phyloP scores from a whole-genome alignment of 2,797 vertebrate genomes.

The Onychomys torridus region DNA sequence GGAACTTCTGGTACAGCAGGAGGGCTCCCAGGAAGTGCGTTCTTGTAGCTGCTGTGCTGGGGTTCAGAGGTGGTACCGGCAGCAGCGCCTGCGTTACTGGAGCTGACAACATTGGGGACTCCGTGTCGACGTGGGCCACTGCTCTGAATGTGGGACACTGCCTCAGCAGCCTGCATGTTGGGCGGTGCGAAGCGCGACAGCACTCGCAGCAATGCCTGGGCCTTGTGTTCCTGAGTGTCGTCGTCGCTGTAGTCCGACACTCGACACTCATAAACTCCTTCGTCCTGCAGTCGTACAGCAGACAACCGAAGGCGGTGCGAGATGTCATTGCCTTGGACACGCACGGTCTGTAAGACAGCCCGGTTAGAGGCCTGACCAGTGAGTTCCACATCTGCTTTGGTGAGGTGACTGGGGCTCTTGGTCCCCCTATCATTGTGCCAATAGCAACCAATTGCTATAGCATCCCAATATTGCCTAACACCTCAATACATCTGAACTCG shows the following conservation, averaged over 20 bases:
- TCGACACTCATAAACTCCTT: constrained; percentile 95
- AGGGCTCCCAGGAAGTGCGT: constrained; percentile 65
- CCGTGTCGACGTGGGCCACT: constrained; percentile 90
- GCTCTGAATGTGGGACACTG: constrained; percentile 96
- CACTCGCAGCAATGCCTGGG: constrained; percentile 92
- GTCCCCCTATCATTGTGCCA: not conserved
- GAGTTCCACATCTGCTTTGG: not conserved
- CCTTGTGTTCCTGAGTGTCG: constrained; percentile 93
- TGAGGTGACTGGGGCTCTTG: not conserved
- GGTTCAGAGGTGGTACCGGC: constrained; percentile 81
- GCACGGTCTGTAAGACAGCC: constrained; percentile 91
- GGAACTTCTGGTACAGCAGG: constrained; percentile 2
- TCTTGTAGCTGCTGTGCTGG: constrained; percentile 82
- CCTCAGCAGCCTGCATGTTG: constrained; percentile 94
- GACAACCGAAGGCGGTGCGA: constrained; percentile 95
- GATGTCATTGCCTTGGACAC: constrained; percentile 96
- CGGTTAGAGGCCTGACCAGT: constrained; percentile 1
- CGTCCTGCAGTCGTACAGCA: constrained; percentile 92
- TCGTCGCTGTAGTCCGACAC: constrained; percentile 95
- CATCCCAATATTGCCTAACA: not conserved
- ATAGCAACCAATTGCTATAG: not conserved
- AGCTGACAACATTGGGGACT: constrained; percentile 73
- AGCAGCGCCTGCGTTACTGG: constrained; percentile 79
- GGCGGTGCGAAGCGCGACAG: constrained; percentile 88
- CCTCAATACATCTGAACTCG: fast-evolving